These are phyloP conservation scores for Drepana arcuata DNA, from an alignment of 1,140 invertebrate species.

Conservation along the genomic window DNA sequence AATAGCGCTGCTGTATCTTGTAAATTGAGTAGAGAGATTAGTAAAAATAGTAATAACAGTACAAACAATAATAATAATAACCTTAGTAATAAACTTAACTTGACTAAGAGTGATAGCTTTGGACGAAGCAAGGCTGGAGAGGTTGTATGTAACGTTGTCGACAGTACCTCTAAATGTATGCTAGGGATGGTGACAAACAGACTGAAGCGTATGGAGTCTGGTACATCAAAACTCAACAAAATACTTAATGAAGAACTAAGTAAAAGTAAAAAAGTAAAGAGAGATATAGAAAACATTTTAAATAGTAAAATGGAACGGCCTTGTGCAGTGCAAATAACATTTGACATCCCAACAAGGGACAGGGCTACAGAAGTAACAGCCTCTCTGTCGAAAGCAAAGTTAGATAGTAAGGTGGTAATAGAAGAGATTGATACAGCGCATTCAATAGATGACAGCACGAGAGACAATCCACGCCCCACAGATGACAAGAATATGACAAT, in stretches of 20 bases:
- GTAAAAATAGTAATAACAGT: background rate
- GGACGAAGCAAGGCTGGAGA: no score
- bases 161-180: no score
- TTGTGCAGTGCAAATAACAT: constrained; percentile 22
- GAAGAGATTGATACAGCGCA: constrained; percentile 17
- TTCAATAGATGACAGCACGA: background rate
- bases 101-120: no score
- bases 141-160: no score
- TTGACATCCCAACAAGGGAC: constrained; percentile 37
- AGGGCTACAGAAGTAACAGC: constrained; percentile 33
- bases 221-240: constrained; percentile 10
- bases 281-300: constrained; percentile 17
- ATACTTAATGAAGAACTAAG: constrained; percentile 22
- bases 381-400: constrained; percentile 23
- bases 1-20: constrained; percentile 1
- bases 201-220: background rate
- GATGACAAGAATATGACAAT: constrained; percentile 23
- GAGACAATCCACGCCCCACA: background rate
- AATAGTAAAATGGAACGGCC: constrained; percentile 8
- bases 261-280: constrained; percentile 23
- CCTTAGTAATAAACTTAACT: no score
- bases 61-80: no score
- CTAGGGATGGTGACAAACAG: no score
- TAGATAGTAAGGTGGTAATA: constrained; percentile 5
- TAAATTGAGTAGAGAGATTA: background rate